Base-by-base conservation (phyloP, 2,888 invertebrate species). In the Unio pictorum region DNA sequence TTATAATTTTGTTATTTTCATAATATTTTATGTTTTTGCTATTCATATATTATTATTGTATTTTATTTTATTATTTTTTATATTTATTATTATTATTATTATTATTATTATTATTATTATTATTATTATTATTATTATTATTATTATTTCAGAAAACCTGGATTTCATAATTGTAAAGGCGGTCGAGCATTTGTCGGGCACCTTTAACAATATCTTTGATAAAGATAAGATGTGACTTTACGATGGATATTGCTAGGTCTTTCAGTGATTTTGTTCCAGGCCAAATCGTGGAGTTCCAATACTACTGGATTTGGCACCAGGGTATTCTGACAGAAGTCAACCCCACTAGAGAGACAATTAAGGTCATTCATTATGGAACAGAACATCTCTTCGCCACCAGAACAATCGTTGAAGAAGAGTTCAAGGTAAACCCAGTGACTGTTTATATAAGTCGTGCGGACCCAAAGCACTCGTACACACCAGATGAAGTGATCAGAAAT, bases 361-460 rank as follows among this genome's bases (percentile, higher is more conserved):
- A 63, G n/a, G 71, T 73, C 20, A 71, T 75, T n/a, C 73, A 75
- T 64, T 75, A 75, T 60, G 75, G 75, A 17, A 30, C 71, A 8
- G 28, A 18, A 4, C 64, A 71, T 34, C 56, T 72, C 0, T 72
- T 75, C 55, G 70, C 75, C 4, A 68, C 70, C 5, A 45, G 73
- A 55, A 71, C 67, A 11, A 68, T 75, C 30, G 57, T 73, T 34
- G 71, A 71, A 34, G 75, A 75, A 7, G 66, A 20, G 5, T 20
- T 73, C 7, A 55, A 57, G 15, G 26, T 71, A 2, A 59, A 75
- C 56, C 54, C 71, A 28, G 55, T 30, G 23, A 18, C 56, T 30
- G 55, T 70, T 23, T 61, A 59, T 66, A 45, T 66, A 18, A 71
- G 69, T 60, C 54, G 55, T 30, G 59, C 56, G 20, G 61, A 71